phyloP scores from a whole-genome alignment of 1,140 invertebrate species.

The Polypedilum pembai region DNA sequence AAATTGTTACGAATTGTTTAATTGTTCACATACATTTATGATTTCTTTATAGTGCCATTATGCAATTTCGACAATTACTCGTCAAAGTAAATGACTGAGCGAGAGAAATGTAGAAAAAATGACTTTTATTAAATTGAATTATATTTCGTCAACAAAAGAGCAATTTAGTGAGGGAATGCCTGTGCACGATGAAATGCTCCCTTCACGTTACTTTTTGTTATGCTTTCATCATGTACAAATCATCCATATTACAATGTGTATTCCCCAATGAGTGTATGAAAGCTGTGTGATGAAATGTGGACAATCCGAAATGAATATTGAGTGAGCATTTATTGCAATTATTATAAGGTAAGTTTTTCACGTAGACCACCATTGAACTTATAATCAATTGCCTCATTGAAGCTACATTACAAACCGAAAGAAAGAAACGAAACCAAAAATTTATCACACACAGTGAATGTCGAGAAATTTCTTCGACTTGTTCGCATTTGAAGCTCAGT shows the following conservation, averaged over 20 bases:
- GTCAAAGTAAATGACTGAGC: background rate
- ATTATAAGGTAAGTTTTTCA: background rate
- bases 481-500: background rate
- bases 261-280: background rate
- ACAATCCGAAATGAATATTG: background rate
- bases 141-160: slow-evolving; percentile 4
- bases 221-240: background rate
- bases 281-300: background rate
- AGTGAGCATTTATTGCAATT: background rate
- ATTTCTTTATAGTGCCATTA: background rate
- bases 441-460: background rate
- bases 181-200: background rate
- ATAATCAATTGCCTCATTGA: background rate
- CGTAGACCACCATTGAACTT: background rate
- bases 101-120: background rate
- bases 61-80: no score
- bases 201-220: background rate
- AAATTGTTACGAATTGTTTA: background rate
- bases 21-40: background rate
- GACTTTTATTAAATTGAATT: no score
- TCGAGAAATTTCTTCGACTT: background rate
- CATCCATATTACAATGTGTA: background rate
- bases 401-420: background rate
- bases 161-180: background rate
- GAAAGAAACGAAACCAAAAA: background rate